phyloP scores from a whole-genome alignment of 2,113 vertebrate species.

The Pangasianodon gigas region DNA sequence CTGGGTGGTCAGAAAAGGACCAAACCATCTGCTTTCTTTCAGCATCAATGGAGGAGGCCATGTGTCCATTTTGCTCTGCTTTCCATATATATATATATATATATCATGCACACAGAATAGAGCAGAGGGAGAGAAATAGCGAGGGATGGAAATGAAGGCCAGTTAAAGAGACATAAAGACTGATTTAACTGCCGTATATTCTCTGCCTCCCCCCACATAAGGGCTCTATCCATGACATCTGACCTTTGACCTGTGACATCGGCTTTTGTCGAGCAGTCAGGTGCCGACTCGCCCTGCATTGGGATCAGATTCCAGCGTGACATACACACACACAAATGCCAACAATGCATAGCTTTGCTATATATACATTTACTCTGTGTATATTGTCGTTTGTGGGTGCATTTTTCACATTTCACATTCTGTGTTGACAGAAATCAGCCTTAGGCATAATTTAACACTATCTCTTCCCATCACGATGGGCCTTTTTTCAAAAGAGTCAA shows the following conservation, averaged over 20 bases:
- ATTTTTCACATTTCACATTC: not conserved
- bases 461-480: not conserved
- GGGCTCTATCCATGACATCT: slow-evolving; percentile 46
- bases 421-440: not conserved
- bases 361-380: slow-evolving; percentile 3
- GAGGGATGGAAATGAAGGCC: slow-evolving; percentile 33
- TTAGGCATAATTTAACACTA: not conserved
- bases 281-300: slow-evolving; percentile 50
- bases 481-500: slow-evolving; percentile 5
- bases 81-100: too few relatives aligned
- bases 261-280: slow-evolving; percentile 55
- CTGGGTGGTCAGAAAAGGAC: slow-evolving; percentile 34
- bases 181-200: slow-evolving; percentile 54
- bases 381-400: not conserved
- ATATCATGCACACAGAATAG: slow-evolving; percentile 32
- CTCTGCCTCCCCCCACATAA: slow-evolving; percentile 33
- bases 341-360: slow-evolving; percentile 3
- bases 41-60: slow-evolving; percentile 19
- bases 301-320: slow-evolving; percentile 46
- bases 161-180: slow-evolving; percentile 43
- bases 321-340: slow-evolving; percentile 17
- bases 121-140: slow-evolving; percentile 7
- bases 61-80: slow-evolving; percentile 33
- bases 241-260: slow-evolving; percentile 55
- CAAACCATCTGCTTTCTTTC: slow-evolving; percentile 26